phyloP scores from a whole-genome alignment of 2,113 vertebrate genomes.

The Poicephalus meyeri region DNA sequence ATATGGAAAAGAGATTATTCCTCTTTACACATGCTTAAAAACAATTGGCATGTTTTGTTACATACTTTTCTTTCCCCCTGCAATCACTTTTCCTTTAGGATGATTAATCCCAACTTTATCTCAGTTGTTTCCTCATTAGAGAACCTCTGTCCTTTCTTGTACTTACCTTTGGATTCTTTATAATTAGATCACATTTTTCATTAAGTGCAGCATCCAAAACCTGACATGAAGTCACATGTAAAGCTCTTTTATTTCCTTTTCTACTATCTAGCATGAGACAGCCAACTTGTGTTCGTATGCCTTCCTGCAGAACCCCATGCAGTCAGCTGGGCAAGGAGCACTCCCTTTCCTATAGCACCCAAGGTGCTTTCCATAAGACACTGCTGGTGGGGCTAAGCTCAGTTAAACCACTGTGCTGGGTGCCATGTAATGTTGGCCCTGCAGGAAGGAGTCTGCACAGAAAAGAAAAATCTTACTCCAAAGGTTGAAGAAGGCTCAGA shows the following conservation, averaged over 20 bases:
- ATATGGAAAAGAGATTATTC: not conserved
- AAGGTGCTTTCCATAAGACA: not conserved
- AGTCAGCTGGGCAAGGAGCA: not conserved
- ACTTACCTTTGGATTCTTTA: not conserved
- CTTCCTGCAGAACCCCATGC: not conserved
- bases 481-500: not conserved
- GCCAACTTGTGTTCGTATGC: accelerated
- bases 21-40: not conserved
- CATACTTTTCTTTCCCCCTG: not conserved
- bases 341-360: accelerated
- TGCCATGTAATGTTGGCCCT: not conserved
- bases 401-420: not conserved
- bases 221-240: not conserved
- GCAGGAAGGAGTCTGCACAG: not conserved
- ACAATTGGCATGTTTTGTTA: not conserved
- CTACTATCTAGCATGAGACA: not conserved
- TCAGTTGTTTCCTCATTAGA: not conserved
- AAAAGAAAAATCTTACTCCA: not conserved
- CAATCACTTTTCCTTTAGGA: not conserved
- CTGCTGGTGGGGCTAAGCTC: not conserved
- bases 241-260: not conserved
- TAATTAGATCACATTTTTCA: not conserved
- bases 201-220: not conserved
- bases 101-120: not conserved
- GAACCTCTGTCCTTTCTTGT: not conserved